Evolutionary conservation across 2,113 vertebrate species (phyloP).

Genomic region (Eulemur macaco): DNA sequence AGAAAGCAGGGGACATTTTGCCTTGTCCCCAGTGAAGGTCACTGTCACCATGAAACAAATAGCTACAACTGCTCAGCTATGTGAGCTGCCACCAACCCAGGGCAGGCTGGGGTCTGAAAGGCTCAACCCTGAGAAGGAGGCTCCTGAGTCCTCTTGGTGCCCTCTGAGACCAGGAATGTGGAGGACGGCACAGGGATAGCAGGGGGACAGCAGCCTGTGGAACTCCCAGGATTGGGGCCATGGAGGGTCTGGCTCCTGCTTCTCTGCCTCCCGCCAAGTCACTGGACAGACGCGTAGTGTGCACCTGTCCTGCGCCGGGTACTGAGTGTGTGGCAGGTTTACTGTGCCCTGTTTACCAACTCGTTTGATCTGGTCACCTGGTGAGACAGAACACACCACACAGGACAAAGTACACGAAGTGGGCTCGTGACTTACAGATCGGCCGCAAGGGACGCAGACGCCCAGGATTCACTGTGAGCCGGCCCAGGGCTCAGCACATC

Average conservation of each 20-base stretch:
- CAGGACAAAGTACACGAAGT: neutral
- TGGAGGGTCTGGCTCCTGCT: neutral
- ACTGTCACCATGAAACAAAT: neutral
- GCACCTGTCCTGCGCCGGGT: neutral
- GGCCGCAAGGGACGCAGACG: neutral
- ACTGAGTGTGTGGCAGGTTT: neutral
- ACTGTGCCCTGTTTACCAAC: neutral
- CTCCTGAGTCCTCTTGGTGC: neutral
- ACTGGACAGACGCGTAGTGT: fast-evolving
- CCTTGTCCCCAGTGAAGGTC: neutral
- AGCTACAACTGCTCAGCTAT: neutral
- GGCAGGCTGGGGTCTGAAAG: neutral
- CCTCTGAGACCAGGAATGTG: neutral
- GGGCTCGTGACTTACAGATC: neutral
- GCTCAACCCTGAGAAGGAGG: neutral
- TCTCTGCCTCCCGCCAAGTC: neutral
- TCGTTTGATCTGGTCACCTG: neutral
- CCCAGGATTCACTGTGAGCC: neutral
- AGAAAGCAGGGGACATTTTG: neutral
- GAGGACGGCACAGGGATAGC: too few species aligned
- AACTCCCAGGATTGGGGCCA: neutral
- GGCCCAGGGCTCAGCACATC: neutral
- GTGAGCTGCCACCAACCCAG: neutral
- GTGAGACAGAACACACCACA: neutral
- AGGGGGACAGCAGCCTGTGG: neutral